A percentile compares a stretch with the other conserved stretches of the same genome.
Evolutionary conservation across 2,797 vertebrate genomes (phyloP).

Genomic region (Perodicticus potto): DNA sequence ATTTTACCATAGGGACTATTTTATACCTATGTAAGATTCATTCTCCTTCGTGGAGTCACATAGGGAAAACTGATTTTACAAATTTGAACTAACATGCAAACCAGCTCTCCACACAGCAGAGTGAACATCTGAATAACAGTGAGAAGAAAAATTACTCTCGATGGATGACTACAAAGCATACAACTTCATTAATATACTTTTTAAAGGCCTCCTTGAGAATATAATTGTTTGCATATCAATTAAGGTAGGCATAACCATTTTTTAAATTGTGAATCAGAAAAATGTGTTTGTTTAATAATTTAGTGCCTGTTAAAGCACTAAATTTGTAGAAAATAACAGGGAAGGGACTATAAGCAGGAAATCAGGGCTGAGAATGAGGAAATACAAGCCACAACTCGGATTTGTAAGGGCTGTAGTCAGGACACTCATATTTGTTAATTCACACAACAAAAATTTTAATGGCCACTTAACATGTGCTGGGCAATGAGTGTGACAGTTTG

Average conservation of each 20-base stretch:
- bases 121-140: background rate
- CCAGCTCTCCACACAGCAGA: background rate
- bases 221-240: background rate
- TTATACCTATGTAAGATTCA: background rate
- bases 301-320: background rate
- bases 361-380: background rate
- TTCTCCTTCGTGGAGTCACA: background rate
- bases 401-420: background rate
- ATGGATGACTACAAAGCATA: background rate
- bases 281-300: background rate
- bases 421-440: background rate
- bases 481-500: background rate
- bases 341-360: background rate
- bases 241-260: slow-evolving; percentile 11
- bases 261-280: background rate
- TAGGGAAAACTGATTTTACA: background rate
- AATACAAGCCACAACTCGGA: background rate
- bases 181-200: background rate
- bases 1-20: background rate
- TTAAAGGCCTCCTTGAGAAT: slow-evolving; percentile 1
- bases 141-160: background rate
- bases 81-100: background rate
- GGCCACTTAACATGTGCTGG: background rate
- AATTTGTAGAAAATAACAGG: background rate
- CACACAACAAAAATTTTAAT: background rate